Conservation (phyloP, 1,140 invertebrate genomes). For the Bombus breviceps region DNA sequence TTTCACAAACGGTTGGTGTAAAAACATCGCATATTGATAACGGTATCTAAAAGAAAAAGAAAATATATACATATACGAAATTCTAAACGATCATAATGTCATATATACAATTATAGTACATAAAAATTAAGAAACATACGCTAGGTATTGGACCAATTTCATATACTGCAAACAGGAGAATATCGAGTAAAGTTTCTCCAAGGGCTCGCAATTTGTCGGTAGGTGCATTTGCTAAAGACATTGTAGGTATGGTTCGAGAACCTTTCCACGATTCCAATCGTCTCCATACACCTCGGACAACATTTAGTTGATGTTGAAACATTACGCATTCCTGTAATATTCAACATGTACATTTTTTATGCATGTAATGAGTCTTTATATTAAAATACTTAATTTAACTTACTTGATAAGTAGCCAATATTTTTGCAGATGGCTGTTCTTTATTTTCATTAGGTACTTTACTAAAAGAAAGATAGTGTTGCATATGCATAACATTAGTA, state of each 20-base stretch:
- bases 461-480: conserved; percentile 87
- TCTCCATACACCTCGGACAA: conserved; percentile 88
- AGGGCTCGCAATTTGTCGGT: conserved; percentile 91
- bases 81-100: conserved; percentile 19
- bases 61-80: conserved; percentile 28
- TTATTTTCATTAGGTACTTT: conserved; percentile 84
- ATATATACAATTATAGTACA: conserved; percentile 64
- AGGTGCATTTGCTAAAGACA: conserved; percentile 85
- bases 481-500: conserved; percentile 91
- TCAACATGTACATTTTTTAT: conserved; percentile 49
- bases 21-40: conserved; percentile 83
- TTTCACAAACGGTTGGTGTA: conserved; percentile 85
- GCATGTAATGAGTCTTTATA: background rate
- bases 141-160: conserved; percentile 83
- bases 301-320: conserved; percentile 91
- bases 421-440: conserved; percentile 86
- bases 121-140: conserved; percentile 74
- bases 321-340: conserved; percentile 87
- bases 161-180: conserved; percentile 87
- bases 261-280: conserved; percentile 85
- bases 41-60: conserved; percentile 75
- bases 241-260: conserved; percentile 74
- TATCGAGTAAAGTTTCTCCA: conserved; percentile 90
- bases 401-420: conserved; percentile 91
- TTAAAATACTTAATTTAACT: conserved; percentile 29